Base-by-base conservation (phyloP, 2,888 invertebrate genomes). In the Calephelis perditalis region DNA sequence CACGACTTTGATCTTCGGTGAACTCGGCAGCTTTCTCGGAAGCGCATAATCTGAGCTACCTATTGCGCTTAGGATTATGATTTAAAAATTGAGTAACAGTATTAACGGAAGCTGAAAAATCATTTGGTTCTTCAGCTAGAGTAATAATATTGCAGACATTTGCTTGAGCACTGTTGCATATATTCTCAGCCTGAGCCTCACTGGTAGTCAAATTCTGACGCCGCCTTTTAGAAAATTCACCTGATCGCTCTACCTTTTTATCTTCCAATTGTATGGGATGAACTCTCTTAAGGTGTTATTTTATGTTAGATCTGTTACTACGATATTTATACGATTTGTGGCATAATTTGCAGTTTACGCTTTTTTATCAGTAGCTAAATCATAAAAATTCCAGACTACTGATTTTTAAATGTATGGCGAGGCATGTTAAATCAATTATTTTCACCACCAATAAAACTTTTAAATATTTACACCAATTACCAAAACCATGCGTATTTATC, bases 261-360 rank as follows among this genome's bases (percentile, higher is more conserved):
- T 8, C 44, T 10, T 6, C 3, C 3, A 44, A 44, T 10, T 44
- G 44, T 10, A 44, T 44, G 10, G 57, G 15, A 61, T 67, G 66
- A 7, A 37, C 11, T 44, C 7, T 8, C 10, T 44, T 5, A 10
- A 44, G 10, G 10, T 44, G 3, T 8, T 2, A 8, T 10, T 44
- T 3, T 10, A 2, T 2, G 44, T 44, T 44, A 44, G 44, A 44
- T 44, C 9, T 44, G 10, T 3, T 44, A 44, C 7, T 10, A 10
- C 10, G 44, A 44, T 44, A 10, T 44, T 8, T 8, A 44, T 44
- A 44, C 8, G 44, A 44, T 5, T 44, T 44, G 3, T 44, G 8
- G 44, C 44, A 44, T 10, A 44, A 6, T 44, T 44, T 44, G 10
- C 44, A 44, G 10, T 8, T 44, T 3, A 44, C 10, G 7, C 3